phyloP scores from a whole-genome alignment of 1,140 invertebrate genomes.

The Nasonia vitripennis region DNA sequence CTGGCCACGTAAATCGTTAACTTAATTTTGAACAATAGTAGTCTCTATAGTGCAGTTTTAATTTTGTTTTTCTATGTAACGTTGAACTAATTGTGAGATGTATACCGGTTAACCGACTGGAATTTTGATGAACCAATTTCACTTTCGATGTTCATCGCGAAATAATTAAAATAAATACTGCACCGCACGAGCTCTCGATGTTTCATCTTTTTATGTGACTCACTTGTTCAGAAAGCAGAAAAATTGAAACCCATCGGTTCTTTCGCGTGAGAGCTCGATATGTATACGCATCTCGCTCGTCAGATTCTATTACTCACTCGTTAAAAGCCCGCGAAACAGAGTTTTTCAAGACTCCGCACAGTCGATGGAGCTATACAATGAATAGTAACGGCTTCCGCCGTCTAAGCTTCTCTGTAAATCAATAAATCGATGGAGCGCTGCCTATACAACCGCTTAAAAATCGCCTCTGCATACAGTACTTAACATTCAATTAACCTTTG shows the following conservation, averaged over 20 bases:
- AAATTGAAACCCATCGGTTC: constrained; percentile 25
- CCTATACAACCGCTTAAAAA: background rate
- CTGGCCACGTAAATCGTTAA: background rate
- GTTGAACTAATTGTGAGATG: background rate
- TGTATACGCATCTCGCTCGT: background rate
- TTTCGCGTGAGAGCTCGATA: background rate
- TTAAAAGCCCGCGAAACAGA: constrained; percentile 5
- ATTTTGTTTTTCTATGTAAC: background rate
- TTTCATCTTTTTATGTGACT: constrained; percentile 8
- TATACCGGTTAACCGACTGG: background rate
- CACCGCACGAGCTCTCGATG: too few species aligned
- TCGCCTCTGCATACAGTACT: background rate
- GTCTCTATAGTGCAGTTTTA: background rate
- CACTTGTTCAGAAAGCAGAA: constrained; percentile 35
- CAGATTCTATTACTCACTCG: background rate
- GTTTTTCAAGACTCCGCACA: background rate
- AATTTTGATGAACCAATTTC: background rate
- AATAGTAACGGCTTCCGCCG: constrained; percentile 21
- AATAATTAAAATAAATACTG: background rate
- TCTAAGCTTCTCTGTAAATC: constrained; percentile 9
- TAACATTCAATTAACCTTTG: constrained; percentile 2
- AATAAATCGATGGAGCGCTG: constrained; percentile 14
- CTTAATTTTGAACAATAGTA: background rate
- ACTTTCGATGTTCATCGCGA: background rate
- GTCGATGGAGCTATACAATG: constrained; percentile 8